phyloP scores from a whole-genome alignment of 2,113 vertebrate species.

The Chaenocephalus aceratus region DNA sequence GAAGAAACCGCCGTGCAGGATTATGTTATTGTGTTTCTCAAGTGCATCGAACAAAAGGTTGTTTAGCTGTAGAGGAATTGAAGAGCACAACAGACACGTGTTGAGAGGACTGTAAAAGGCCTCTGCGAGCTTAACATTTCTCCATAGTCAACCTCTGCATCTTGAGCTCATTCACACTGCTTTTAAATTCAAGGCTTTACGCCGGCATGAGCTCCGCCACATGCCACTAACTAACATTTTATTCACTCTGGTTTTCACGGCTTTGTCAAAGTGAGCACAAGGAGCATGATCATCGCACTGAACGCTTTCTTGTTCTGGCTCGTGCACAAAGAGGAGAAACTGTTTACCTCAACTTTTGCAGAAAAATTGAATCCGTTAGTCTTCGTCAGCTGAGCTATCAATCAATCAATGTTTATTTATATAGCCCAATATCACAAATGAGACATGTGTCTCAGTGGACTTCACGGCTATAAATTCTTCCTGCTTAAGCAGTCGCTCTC shows the following conservation, averaged over 20 bases:
- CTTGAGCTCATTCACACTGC: constrained; percentile 58
- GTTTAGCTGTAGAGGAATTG: constrained; percentile 47
- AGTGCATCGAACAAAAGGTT: constrained; percentile 37
- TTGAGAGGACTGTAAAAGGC: constrained; percentile 41
- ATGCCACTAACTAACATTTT: constrained; percentile 55
- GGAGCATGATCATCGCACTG: constrained; percentile 58
- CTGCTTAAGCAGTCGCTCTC: constrained; percentile 53
- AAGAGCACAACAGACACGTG: constrained; percentile 25
- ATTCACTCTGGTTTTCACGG: constrained; percentile 51
- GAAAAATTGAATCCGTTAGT: constrained; percentile 45
- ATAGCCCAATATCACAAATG: too few relatives aligned
- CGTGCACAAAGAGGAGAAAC: background rate
- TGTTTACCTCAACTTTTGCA: constrained; percentile 18
- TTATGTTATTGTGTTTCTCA: constrained; percentile 35
- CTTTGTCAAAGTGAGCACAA: constrained; percentile 64
- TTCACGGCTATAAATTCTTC: constrained; percentile 57
- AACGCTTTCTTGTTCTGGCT: constrained; percentile 53
- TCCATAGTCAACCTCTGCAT: constrained; percentile 49
- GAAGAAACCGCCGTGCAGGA: constrained; percentile 22
- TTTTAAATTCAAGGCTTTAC: constrained; percentile 62
- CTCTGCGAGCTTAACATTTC: constrained; percentile 39
- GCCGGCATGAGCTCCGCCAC: constrained; percentile 45
- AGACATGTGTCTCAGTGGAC: too few relatives aligned
- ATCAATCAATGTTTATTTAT: too few relatives aligned
- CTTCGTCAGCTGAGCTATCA: constrained; percentile 43